A percentile compares a stretch with the other conserved stretches of the same genome.
Conservation (phyloP, 2,888 invertebrate species). For the Drosophila paranaensis region DNA sequence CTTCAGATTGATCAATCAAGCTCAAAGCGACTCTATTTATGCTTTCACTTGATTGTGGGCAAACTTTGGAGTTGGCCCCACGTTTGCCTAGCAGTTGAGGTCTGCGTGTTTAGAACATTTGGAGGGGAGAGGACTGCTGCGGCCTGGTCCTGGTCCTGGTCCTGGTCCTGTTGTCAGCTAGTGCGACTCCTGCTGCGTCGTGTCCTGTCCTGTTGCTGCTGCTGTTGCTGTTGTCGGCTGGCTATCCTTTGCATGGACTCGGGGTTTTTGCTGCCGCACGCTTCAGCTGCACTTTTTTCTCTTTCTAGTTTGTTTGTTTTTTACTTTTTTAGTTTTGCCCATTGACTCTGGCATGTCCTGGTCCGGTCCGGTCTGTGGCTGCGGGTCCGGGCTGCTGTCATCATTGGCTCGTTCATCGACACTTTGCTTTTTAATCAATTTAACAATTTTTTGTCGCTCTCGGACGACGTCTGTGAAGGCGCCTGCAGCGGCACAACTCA, state of each 20-base stretch:
- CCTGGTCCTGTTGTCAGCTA: slow-evolving; percentile 18
- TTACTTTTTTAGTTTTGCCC: slow-evolving; percentile 26
- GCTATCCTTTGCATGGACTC: slow-evolving; percentile 37
- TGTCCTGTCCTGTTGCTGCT: background rate
- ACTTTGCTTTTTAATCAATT: slow-evolving; percentile 83
- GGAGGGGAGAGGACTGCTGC: slow-evolving; percentile 3
- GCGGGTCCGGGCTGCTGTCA: slow-evolving; percentile 58
- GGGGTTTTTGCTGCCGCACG: slow-evolving; percentile 24
- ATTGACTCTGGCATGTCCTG: slow-evolving; percentile 61
- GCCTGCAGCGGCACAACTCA: slow-evolving; percentile 41
- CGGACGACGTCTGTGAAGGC: slow-evolving; percentile 15
- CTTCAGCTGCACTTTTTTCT: background rate
- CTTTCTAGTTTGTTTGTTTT: background rate
- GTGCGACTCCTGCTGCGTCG: slow-evolving; percentile 14
- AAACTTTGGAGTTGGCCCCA: slow-evolving; percentile 1
- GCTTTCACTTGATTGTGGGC: background rate
- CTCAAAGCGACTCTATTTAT: no score
- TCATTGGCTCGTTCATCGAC: slow-evolving; percentile 80
- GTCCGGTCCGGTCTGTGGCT: slow-evolving; percentile 20
- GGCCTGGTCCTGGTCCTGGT: slow-evolving; percentile 11
- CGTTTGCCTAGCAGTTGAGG: slow-evolving; percentile 1
- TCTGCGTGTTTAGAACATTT: slow-evolving; percentile 15
- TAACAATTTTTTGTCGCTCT: slow-evolving; percentile 67
- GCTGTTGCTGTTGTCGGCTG: slow-evolving; percentile 17
- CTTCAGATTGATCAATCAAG: no score